Conservation (phyloP, 2,888 invertebrate species). For the Megastigmus dorsalis region DNA sequence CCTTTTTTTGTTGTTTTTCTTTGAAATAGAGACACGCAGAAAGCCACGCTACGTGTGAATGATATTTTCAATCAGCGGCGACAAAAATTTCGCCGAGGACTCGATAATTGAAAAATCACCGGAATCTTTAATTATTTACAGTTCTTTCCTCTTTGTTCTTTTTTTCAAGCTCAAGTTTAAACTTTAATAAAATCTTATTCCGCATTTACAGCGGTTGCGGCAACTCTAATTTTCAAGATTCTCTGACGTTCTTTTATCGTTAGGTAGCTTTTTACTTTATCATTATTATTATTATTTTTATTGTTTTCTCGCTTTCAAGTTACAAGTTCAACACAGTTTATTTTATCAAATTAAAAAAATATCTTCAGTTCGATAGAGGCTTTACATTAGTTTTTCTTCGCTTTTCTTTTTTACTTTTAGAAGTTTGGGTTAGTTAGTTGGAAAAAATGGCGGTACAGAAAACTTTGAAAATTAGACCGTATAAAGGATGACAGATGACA, state of each 20-base stretch:
- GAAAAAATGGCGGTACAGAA: slow-evolving; percentile 10
- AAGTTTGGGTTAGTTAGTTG: slow-evolving; percentile 12
- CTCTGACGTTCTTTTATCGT: slow-evolving; percentile 25
- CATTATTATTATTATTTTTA: slow-evolving; percentile 17
- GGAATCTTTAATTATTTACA: slow-evolving; percentile 29
- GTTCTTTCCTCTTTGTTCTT: background rate
- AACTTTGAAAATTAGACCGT: slow-evolving; percentile 43
- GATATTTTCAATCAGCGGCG: slow-evolving; percentile 35
- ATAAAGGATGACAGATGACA: slow-evolving; percentile 28
- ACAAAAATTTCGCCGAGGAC: slow-evolving; percentile 14
- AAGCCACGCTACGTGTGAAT: slow-evolving; percentile 51
- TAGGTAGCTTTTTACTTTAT: slow-evolving; percentile 11
- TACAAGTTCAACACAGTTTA: slow-evolving; percentile 28
- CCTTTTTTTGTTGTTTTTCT: slow-evolving; percentile 27
- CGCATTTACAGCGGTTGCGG: background rate
- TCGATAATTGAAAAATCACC: slow-evolving; percentile 43
- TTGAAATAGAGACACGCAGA: slow-evolving; percentile 40
- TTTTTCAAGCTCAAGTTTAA: slow-evolving; percentile 49
- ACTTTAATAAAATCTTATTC: slow-evolving; percentile 37
- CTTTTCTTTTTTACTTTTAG: slow-evolving; percentile 8
- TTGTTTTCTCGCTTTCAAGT: slow-evolving; percentile 28
- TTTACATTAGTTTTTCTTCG: slow-evolving; percentile 15
- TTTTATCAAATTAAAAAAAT: slow-evolving; percentile 54
- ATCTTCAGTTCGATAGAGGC: slow-evolving; percentile 44
- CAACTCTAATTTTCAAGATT: slow-evolving; percentile 27